These are phyloP conservation scores for Lydus trimaculatus DNA, from an alignment of 2,888 invertebrate genomes.

Conservation along the genomic window DNA sequence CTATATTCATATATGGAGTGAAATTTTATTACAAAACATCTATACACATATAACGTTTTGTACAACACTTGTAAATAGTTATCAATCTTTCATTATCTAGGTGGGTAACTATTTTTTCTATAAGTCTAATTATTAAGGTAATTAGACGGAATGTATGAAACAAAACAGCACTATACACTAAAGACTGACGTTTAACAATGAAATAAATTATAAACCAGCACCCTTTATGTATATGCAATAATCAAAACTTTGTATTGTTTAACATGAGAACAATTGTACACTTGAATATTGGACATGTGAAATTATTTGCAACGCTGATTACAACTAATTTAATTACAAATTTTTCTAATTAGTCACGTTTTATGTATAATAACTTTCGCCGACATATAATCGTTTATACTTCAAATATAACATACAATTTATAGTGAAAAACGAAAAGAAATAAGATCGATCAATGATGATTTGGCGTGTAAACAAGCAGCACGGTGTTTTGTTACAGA, in stretches of 20 bases:
- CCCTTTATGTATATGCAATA: conserved; percentile 9
- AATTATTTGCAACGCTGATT: conserved; percentile 11
- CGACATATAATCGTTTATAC: conserved; percentile 6
- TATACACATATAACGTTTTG: conserved; percentile 13
- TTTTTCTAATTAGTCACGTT: conserved; percentile 10
- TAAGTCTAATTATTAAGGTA: conserved; percentile 30
- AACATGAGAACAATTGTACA: background rate
- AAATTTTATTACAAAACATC: conserved; percentile 39
- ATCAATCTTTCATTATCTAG: conserved; percentile 28
- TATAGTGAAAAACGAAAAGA: conserved; percentile 1
- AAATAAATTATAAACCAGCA: conserved; percentile 26
- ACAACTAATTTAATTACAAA: conserved; percentile 14
- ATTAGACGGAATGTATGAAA: conserved; percentile 24
- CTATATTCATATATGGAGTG: conserved; percentile 41
- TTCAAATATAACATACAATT: background rate
- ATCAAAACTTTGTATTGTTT: conserved; percentile 20
- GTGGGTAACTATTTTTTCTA: conserved; percentile 17
- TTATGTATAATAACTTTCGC: background rate
- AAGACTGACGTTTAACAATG: conserved; percentile 20
- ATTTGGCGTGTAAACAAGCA: conserved; percentile 30
- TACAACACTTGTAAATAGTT: conserved; percentile 28
- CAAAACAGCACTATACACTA: conserved; percentile 11
- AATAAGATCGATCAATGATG: conserved; percentile 15
- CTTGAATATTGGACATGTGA: background rate
- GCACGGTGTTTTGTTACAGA: conserved; percentile 33